Base-by-base conservation (phyloP, 92 coral and sea anemone species). In the Paramuricea clavata region DNA sequence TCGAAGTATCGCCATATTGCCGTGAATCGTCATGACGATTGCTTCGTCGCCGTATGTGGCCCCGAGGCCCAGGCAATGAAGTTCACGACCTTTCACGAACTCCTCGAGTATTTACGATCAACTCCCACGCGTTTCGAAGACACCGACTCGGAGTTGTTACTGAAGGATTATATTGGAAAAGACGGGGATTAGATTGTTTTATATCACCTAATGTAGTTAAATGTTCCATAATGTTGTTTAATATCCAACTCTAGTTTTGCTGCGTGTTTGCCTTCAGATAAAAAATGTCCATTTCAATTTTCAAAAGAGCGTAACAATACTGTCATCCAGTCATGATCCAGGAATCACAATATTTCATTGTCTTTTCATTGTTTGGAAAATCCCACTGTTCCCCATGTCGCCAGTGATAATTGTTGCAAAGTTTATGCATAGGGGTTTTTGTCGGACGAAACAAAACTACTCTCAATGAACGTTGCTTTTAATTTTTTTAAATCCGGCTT, bases 1-100 rank as follows among this genome's bases (percentile, higher is more conserved):
- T 97, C 97, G 1, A 32, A 76, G 9, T 93, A 91, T 87, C 92
- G 96, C 27, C 99, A 96, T 87, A 91, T 96, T 19, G 50, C 86
- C 15, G 86, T 96, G 27, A 91, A 88, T 82, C 93, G 91, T 83
- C 83, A 87, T 80, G 86, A 74, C 2, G 91, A 87, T 28, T 23
- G 25, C 19, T 86, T 94, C 47, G 88, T 85, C 16, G 93, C 87
- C 16, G 93, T 89, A 74, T 94, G 93, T 69, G 98, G 99, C 0
- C 36, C 93, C 49, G 87, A 89, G 93, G 78, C 86, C 0, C 91
- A 84, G 12, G 81, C 90, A 36, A 76, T 76, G 62, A 89, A 73
- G 65, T 96, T 96, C 67, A 80, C 86, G 42, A 54, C 95, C 36
- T 76, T 96, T 85, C 61, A 75, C 47, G 95, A 91, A 36, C 90